Evolutionary conservation across 2,797 vertebrate genomes (phyloP).

Genomic region (Vipera ursinii): DNA sequence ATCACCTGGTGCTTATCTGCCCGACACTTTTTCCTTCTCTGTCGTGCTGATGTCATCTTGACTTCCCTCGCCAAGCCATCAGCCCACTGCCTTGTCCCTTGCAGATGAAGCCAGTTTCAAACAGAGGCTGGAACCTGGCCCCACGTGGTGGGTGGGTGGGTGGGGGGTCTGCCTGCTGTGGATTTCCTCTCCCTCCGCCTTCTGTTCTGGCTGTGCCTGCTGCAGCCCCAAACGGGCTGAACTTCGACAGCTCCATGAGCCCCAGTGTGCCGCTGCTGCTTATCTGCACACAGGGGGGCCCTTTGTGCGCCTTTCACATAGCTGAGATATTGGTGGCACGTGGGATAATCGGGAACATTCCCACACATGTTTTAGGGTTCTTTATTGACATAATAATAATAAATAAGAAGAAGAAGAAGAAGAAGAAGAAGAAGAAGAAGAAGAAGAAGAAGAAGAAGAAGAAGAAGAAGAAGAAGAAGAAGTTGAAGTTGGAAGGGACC

Average conservation of each 20-base stretch:
- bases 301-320: too few species aligned
- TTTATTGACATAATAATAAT: neutral
- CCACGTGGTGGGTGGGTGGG: too few species aligned
- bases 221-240: neutral
- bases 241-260: too few species aligned
- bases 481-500: too few species aligned
- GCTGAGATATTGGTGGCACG: neutral
- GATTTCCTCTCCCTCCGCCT: too few species aligned
- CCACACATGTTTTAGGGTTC: neutral
- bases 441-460: too few species aligned
- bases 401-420: too few species aligned
- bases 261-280: neutral
- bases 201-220: neutral
- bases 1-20: slow-evolving; percentile 24
- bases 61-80: neutral
- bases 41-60: slow-evolving; percentile 22
- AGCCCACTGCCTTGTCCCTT: neutral
- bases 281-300: neutral
- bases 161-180: fast-evolving
- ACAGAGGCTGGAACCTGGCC: neutral
- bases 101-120: neutral
- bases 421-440: too few species aligned
- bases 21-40: neutral
- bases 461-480: too few species aligned
- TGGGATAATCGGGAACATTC: neutral